Percentiles rank a stretch among this genome's conserved stretches.
Evolutionary conservation across 2,113 vertebrate genomes (phyloP).

Genomic region (Asarcornis scutulata): DNA sequence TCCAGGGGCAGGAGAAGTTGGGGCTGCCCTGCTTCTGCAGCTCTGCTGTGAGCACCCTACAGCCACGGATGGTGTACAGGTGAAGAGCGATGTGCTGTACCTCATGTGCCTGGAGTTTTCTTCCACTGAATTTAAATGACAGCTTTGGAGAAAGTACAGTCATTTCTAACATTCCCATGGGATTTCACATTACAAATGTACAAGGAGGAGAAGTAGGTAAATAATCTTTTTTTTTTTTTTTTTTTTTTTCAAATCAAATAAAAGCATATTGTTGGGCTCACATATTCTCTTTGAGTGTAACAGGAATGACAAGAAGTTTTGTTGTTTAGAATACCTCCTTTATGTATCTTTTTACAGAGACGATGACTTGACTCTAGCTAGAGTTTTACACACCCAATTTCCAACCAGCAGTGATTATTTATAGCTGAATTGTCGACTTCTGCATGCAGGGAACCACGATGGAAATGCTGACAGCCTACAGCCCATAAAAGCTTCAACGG

Average conservation of each 20-base stretch:
- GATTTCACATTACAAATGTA: background rate
- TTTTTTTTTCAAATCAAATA: background rate
- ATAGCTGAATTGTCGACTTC: background rate
- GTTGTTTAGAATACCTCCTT: background rate
- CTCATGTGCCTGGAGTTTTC: background rate
- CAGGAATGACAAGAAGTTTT: background rate
- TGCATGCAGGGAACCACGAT: fast-evolving
- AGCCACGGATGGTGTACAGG: background rate
- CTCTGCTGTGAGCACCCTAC: background rate
- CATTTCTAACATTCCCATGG: background rate
- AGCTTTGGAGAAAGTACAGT: background rate
- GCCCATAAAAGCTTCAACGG: background rate
- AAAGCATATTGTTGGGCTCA: background rate
- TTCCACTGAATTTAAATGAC: background rate
- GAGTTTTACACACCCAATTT: background rate
- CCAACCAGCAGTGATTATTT: background rate
- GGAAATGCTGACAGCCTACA: background rate
- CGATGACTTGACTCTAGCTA: background rate
- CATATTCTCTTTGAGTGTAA: fast-evolving
- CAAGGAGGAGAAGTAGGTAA: background rate
- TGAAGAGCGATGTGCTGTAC: background rate
- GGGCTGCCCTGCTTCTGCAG: background rate
- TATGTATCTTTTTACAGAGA: background rate
- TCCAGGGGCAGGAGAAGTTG: background rate
- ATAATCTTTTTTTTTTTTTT: background rate